A percentile compares a stretch with the other conserved stretches of the same genome.
phyloP scores from a whole-genome alignment of 2,797 vertebrate genomes.

The Brotogeris chrysoptera region DNA sequence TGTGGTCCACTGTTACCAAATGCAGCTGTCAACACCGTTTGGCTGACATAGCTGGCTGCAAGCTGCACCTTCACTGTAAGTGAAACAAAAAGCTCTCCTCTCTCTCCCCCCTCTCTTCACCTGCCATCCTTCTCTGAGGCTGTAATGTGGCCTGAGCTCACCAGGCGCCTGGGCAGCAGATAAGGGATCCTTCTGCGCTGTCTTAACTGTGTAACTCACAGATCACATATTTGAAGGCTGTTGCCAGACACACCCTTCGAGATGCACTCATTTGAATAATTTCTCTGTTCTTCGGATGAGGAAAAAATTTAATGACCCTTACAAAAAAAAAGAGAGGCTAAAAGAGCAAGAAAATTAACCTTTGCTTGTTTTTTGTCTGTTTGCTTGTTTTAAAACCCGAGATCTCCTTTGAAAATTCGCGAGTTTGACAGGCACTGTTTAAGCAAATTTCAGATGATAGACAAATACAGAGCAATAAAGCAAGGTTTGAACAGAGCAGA shows the following conservation, averaged over 20 bases:
- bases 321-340: background rate
- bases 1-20: background rate
- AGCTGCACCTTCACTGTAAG: background rate
- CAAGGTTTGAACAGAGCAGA: constrained; percentile 35
- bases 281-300: constrained; percentile 25
- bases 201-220: constrained; percentile 21
- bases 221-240: background rate
- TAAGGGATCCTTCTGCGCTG: constrained; percentile 1
- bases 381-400: background rate
- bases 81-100: background rate
- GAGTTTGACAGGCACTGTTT: constrained; percentile 23
- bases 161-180: constrained; percentile 3
- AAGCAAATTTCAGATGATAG: constrained; percentile 34
- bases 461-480: constrained; percentile 53
- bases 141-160: constrained; percentile 38
- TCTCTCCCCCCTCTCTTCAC: background rate
- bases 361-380: background rate
- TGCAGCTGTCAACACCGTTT: background rate
- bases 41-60: background rate
- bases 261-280: background rate
- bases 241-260: constrained; percentile 41
- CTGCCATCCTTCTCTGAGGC: constrained; percentile 32
- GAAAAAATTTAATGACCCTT: background rate
- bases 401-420: constrained; percentile 1
- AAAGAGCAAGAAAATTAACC: background rate